Percentiles rank a stretch among this genome's conserved stretches.
Evolutionary conservation across 1,140 invertebrate species (phyloP).

Genomic region (Ceratina calcarata): DNA sequence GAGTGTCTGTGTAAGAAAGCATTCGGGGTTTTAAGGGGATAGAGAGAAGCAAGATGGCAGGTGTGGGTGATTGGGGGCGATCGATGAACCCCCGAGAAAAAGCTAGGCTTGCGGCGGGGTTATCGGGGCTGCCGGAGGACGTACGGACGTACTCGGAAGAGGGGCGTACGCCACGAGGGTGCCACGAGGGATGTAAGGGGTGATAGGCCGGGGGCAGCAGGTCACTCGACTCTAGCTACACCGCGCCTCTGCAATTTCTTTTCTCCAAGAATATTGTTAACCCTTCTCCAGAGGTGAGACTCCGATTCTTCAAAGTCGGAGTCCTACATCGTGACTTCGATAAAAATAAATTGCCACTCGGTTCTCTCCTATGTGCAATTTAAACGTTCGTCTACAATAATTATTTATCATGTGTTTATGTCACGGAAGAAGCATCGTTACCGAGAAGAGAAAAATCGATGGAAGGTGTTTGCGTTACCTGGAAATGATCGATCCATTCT

Average conservation of each 20-base stretch:
- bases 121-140: conserved; percentile 58
- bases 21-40: conserved; percentile 66
- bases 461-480: background rate
- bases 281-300: background rate
- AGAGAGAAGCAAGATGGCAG: conserved; percentile 71
- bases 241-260: conserved; percentile 59
- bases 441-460: conserved; percentile 4
- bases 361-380: no score
- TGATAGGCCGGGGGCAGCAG: conserved; percentile 69
- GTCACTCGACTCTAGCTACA: conserved; percentile 70
- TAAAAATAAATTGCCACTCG: no score
- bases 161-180: conserved; percentile 68
- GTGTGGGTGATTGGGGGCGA: conserved; percentile 77
- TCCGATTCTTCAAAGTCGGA: background rate
- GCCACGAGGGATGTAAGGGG: conserved; percentile 56
- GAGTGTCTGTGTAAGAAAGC: conserved; percentile 34
- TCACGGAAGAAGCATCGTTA: no score
- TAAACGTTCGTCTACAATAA: no score
- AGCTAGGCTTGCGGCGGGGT: conserved; percentile 67
- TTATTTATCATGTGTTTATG: no score
- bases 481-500: conserved; percentile 1
- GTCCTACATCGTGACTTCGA: no score
- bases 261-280: conserved; percentile 50
- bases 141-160: conserved; percentile 30
- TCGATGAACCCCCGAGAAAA: conserved; percentile 78